These are phyloP conservation scores for Eufriesea mexicana DNA, from an alignment of 1,140 invertebrate species.

Conservation along the genomic window DNA sequence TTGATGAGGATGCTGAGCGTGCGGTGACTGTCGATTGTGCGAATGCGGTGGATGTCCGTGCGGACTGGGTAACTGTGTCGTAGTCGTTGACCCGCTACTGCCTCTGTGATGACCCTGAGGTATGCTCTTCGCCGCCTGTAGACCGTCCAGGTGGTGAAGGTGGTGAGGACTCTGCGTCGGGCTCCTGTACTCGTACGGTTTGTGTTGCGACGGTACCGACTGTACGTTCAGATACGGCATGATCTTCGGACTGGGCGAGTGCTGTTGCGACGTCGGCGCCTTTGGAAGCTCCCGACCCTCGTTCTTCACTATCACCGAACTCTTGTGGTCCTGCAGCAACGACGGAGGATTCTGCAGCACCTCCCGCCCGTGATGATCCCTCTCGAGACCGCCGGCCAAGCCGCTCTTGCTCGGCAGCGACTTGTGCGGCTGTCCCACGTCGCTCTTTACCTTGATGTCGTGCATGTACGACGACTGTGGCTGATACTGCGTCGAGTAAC, in stretches of 20 bases:
- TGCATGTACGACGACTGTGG: constrained; percentile 80
- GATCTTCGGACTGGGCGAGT: constrained; percentile 86
- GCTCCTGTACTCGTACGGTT: constrained; percentile 84
- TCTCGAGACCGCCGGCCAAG: constrained; percentile 76
- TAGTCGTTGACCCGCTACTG: constrained; percentile 64
- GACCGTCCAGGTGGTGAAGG: constrained; percentile 75
- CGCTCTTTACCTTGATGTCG: constrained; percentile 81
- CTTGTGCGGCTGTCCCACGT: constrained; percentile 76
- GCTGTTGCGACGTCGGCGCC: constrained; percentile 82
- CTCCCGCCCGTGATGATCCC: constrained; percentile 83
- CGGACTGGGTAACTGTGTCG: constrained; percentile 77
- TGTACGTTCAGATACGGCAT: constrained; percentile 85
- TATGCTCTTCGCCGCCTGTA: constrained; percentile 73
- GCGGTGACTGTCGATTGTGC: constrained; percentile 79
- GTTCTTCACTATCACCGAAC: constrained; percentile 90
- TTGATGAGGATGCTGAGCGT: constrained; percentile 75
- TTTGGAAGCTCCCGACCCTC: constrained; percentile 86
- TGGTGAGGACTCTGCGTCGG: constrained; percentile 84
- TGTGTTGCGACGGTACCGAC: constrained; percentile 81
- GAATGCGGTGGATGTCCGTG: constrained; percentile 77
- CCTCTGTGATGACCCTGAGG: constrained; percentile 70
- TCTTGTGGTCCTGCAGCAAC: constrained; percentile 86
- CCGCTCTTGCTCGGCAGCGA: constrained; percentile 74
- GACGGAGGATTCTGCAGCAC: constrained; percentile 85
- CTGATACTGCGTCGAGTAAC: constrained; percentile 86